A percentile compares a stretch with the other conserved stretches of the same genome.
Conservation (phyloP, 1,140 invertebrate species). For the Tyrophagus putrescentiae region DNA sequence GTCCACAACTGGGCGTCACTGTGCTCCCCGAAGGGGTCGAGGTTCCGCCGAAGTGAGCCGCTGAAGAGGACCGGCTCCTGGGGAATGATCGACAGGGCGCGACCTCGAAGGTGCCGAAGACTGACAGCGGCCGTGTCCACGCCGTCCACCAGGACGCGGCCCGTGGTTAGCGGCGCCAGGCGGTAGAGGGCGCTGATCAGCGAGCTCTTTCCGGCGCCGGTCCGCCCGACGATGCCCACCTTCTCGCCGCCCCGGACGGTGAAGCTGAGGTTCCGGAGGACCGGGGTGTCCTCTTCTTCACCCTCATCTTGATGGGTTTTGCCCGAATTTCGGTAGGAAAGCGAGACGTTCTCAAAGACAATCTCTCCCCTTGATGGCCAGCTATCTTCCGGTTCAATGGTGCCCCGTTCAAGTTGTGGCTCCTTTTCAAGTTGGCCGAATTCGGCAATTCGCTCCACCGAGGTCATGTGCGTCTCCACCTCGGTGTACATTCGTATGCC, state of each 20-base stretch:
- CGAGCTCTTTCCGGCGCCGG: constrained; percentile 36
- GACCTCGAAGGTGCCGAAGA: constrained; percentile 35
- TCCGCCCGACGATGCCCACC: constrained; percentile 38
- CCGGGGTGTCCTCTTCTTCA: constrained; percentile 44
- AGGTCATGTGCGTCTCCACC: constrained; percentile 48
- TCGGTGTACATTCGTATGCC: constrained; percentile 60
- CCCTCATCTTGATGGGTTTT: constrained; percentile 37
- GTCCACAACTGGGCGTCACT: constrained; percentile 49
- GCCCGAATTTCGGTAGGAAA: constrained; percentile 50
- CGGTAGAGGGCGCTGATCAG: constrained; percentile 36
- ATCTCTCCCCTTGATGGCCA: constrained; percentile 57
- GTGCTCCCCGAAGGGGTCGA: constrained; percentile 65
- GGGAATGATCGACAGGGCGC: constrained; percentile 38
- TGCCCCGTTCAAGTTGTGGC: constrained; percentile 4
- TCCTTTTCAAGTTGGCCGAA: constrained; percentile 37
- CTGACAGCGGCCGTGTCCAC: constrained; percentile 37
- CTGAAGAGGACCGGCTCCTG: constrained; percentile 57
- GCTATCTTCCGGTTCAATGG: background rate
- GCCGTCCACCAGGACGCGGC: constrained; percentile 38
- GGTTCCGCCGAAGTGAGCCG: constrained; percentile 56
- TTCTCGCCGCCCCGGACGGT: constrained; percentile 33
- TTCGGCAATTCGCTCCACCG: constrained; percentile 49
- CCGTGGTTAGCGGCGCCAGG: constrained; percentile 31
- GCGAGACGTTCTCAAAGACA: constrained; percentile 48
- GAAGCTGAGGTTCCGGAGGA: constrained; percentile 48